These are phyloP conservation scores for Drosophila paulistorum DNA, from an alignment of 1,140 invertebrate species.

Conservation along the genomic window DNA sequence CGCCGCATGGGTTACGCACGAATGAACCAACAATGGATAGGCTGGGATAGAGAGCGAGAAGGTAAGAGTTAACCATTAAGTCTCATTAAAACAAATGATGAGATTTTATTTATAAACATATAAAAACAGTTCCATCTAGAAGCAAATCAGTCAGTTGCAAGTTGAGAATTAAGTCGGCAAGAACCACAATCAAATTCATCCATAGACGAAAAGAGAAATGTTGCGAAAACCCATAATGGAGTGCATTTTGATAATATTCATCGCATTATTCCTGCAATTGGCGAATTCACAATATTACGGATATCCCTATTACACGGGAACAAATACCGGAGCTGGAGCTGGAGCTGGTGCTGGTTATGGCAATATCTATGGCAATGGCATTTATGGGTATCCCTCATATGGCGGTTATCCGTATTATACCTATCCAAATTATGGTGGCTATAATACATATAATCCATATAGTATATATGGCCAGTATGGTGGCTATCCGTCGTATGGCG, in stretches of 20 bases:
- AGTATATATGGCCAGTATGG: slow-evolving; percentile 6
- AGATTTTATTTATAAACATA: slow-evolving; percentile 40
- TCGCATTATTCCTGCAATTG: slow-evolving; percentile 37
- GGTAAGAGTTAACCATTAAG: slow-evolving; percentile 50
- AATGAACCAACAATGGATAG: slow-evolving; percentile 54
- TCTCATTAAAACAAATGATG: slow-evolving; percentile 63
- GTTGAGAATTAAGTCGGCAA: slow-evolving; percentile 29
- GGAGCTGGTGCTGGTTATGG: slow-evolving; percentile 33
- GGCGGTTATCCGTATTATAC: slow-evolving; percentile 46
- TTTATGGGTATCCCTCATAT: slow-evolving; percentile 32
- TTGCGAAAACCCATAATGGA: slow-evolving; percentile 22
- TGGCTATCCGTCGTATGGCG: slow-evolving; percentile 50
- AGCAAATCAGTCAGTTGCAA: slow-evolving; percentile 50
- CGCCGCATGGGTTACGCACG: slow-evolving; percentile 54
- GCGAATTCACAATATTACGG: slow-evolving; percentile 56
- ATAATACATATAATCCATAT: neutral
- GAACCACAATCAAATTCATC: slow-evolving; percentile 23
- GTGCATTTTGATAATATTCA: slow-evolving; percentile 36
- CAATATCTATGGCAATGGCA: slow-evolving; percentile 38
- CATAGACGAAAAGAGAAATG: slow-evolving; percentile 16
- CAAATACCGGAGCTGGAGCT: slow-evolving; percentile 22
- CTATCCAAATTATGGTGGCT: slow-evolving; percentile 24
- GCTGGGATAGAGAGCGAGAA: slow-evolving; percentile 9
- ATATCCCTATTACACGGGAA: slow-evolving; percentile 57
- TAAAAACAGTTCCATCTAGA: slow-evolving; percentile 50